Evolutionary conservation across 2,113 vertebrate species (phyloP), one percentile per base, ranked within the genome.

Genomic region (Brachypodius melanocephalos): DNA sequence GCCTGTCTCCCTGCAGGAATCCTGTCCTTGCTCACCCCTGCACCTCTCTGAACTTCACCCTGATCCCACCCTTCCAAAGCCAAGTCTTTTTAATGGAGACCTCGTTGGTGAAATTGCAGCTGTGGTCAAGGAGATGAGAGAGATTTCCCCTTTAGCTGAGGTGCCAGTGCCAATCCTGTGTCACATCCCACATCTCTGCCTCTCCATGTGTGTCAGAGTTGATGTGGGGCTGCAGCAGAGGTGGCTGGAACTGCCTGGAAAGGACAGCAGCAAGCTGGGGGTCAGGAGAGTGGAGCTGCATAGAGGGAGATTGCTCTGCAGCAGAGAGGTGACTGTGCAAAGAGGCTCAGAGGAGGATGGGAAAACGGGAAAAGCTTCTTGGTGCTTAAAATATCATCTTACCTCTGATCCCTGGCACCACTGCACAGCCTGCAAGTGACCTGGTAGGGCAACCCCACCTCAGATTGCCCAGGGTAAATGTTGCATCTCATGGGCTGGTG

Each of bases 121-220:
- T 31, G 36, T n/a, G 66, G 10, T 26, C 73, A 62, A 32, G 25
- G 32, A 52, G 42, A 28, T 6, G 21, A n/a, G 17, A 32, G 42
- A 74, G 34, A 13, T 38, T 22, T 20, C 18, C 26, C 38, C 28
- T 55, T 32, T 3, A 34, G 34, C 54, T 54, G 69, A 8, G 21
- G 22, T 13, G 25, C 38, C 61, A 6, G 11, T 12, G 21, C 7
- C 72, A 61, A 48, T 38, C 46, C 7, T 2, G 21, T 57, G 54
- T 42, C 51, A 57, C 63, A 29, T 7, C 14, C 2, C 61, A 21
- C 58, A 1, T 2, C 63, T 59, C 57, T 20, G 10, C 12, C 38
- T n/a, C 58, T 42, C 43, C 9, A 0, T 0, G 2, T 19, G 28
- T 14, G 21, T 5, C 46, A 36, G 14, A 15, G 49, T 0, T 52